These are phyloP conservation scores for Cremastinae sp. DNA, from an alignment of 2,888 invertebrate species.

Conservation along the genomic window DNA sequence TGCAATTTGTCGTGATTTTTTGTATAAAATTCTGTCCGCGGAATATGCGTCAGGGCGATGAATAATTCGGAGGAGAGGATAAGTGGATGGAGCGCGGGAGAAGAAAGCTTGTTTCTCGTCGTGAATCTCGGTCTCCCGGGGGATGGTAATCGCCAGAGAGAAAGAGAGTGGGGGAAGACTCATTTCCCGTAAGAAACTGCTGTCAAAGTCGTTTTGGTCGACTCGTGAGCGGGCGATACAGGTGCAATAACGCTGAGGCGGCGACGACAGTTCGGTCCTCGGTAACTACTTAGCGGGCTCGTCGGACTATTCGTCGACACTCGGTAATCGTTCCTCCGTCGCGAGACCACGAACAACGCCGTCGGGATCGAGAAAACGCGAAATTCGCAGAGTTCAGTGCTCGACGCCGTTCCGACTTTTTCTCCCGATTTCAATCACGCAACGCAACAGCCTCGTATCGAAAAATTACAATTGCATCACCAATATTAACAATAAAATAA, in stretches of 20 bases:
- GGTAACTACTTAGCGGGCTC: slow-evolving; percentile 38
- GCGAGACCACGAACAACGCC: slow-evolving; percentile 11
- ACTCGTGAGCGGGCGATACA: slow-evolving; percentile 28
- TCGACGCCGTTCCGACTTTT: background rate
- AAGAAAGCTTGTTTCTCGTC: too few species aligned
- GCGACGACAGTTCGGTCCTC: slow-evolving; percentile 2
- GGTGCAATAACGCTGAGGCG: slow-evolving; percentile 29
- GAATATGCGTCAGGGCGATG: too few species aligned
- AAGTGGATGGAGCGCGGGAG: too few species aligned
- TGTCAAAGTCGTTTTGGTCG: slow-evolving; percentile 32
- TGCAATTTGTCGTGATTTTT: too few species aligned
- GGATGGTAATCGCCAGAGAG: too few species aligned
- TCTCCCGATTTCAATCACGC: too few species aligned
- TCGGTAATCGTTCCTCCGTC: slow-evolving; percentile 39
- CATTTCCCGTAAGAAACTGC: slow-evolving; percentile 19
- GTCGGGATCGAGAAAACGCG: slow-evolving; percentile 2
- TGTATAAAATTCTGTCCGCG: too few species aligned
- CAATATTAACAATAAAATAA: too few species aligned
- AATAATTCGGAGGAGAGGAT: too few species aligned
- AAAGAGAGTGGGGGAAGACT: background rate
- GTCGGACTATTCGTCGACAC: slow-evolving; percentile 32
- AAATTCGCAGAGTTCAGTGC: slow-evolving; percentile 17
- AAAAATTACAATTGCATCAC: too few species aligned
- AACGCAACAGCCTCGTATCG: too few species aligned
- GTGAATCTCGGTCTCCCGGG: too few species aligned